Evolutionary conservation across 2,113 vertebrate genomes (phyloP), one percentile per base, ranked within the genome.

Genomic region (Sus scrofa): DNA sequence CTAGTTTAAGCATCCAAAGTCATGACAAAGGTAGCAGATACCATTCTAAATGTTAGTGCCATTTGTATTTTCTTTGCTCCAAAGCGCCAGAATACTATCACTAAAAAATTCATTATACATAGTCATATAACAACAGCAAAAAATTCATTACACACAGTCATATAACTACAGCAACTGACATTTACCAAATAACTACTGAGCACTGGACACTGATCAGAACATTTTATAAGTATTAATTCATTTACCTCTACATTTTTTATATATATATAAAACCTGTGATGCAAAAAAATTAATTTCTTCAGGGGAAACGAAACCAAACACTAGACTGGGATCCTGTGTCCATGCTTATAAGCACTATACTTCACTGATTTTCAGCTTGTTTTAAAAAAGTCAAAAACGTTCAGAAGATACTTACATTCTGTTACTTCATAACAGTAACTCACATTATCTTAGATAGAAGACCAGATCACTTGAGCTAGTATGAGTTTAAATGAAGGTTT

Each of bases 401-500:
- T 96, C 32, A 90, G 39, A 88, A 67, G 8, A 88, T 79, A 93
- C 14, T 77, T 74, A 63, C 6, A 63, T 67, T 84, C 50, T 92
- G 30, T 78, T 89, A 79, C 20, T 94, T 96, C 27, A 68, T 62
- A 81, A 79, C 12, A 81, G 39, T n/a, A 75, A 70, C 5, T 89
- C 77, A 73, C 15, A 26, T 70, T 39, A 85, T 78, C 52, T 24
- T 56, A 68, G 37, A 89, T 56, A 68, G 77, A 93, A 89, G 12
- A 93, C 74, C 39, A 60, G 67, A 73, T 18, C 56, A 68, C 22
- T 70, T 62, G 54, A 93, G 63, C 44, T 56, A 60, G 27, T 26
- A 88, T 86, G 44, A 44, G 44, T 8, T 93, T 75, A 85, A 97
- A 90, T 56, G 27, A 94, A 96, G 20, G 67, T 63, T 89, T 70